A percentile compares a stretch with the other conserved stretches of the same genome.
phyloP scores from a whole-genome alignment of 2,797 vertebrate genomes.

The Enteromius treurensis region DNA sequence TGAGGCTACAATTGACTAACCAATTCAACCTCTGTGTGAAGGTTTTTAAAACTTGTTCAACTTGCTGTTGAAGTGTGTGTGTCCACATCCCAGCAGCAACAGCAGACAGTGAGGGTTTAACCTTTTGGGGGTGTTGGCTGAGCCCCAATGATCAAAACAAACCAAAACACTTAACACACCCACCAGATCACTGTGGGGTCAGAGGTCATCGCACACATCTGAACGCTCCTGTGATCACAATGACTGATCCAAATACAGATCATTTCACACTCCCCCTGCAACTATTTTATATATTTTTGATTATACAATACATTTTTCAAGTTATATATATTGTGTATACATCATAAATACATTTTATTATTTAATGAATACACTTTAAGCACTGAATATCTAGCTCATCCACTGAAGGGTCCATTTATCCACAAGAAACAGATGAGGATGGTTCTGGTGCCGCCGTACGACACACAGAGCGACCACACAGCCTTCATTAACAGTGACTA shows the following conservation, averaged over 20 bases:
- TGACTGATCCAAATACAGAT: slow-evolving; percentile 22
- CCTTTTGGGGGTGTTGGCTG: neutral
- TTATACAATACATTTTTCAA: neutral
- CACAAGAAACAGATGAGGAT: neutral
- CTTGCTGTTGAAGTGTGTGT: neutral
- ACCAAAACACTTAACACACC: slow-evolving; percentile 1
- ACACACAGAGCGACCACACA: neutral
- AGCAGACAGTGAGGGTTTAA: neutral
- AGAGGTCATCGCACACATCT: neutral
- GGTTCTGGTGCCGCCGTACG: neutral
- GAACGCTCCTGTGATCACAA: neutral
- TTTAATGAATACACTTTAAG: no score
- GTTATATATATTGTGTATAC: neutral
- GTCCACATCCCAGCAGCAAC: neutral
- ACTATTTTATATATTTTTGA: neutral
- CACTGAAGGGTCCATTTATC: neutral
- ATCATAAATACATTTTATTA: neutral
- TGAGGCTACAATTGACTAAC: neutral
- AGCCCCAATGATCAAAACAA: neutral
- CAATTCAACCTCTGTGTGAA: neutral
- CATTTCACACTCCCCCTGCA: neutral
- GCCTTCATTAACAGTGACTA: neutral
- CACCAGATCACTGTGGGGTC: neutral
- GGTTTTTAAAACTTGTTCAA: no score
- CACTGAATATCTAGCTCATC: neutral